Conservation (phyloP, 2,888 invertebrate species). For the Caenorhabditis sp. region DNA sequence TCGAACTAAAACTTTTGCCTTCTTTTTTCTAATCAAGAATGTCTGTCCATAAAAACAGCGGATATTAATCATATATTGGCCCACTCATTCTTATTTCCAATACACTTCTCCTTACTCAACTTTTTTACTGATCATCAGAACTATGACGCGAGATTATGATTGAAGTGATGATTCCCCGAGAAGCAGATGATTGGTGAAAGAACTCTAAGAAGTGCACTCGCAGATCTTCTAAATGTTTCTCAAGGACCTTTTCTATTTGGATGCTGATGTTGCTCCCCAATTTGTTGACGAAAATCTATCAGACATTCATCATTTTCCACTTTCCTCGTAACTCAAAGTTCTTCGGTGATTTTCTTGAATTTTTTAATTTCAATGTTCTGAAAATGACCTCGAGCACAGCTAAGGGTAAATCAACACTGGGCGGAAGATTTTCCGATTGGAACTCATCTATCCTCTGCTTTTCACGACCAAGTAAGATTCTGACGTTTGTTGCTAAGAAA, state of each 20-base stretch:
- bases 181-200: conserved; percentile 21
- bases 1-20: not conserved
- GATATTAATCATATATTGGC: conserved; percentile 34
- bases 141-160: conserved; percentile 33
- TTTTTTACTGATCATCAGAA: not conserved
- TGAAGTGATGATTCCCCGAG: conserved; percentile 28
- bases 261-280: not conserved
- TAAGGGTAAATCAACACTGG: not conserved
- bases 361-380: not conserved
- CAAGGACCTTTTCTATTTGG: conserved; percentile 6
- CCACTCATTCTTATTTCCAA: conserved; percentile 1
- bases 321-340: not conserved
- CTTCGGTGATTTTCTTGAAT: not conserved
- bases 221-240: conserved; percentile 16
- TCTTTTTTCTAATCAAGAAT: conserved; percentile 25
- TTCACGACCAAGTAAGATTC: too few relatives aligned
- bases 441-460: too few relatives aligned
- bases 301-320: conserved; percentile 25
- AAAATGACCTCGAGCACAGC: not conserved
- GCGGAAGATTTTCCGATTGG: too few relatives aligned
- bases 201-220: conserved; percentile 58
- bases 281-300: not conserved
- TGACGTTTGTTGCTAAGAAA: conserved; percentile 5
- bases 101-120: not conserved
- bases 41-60: conserved; percentile 11